Evolutionary conservation across 2,888 invertebrate genomes (phyloP).

Genomic region (Odontocolon sp.): DNA sequence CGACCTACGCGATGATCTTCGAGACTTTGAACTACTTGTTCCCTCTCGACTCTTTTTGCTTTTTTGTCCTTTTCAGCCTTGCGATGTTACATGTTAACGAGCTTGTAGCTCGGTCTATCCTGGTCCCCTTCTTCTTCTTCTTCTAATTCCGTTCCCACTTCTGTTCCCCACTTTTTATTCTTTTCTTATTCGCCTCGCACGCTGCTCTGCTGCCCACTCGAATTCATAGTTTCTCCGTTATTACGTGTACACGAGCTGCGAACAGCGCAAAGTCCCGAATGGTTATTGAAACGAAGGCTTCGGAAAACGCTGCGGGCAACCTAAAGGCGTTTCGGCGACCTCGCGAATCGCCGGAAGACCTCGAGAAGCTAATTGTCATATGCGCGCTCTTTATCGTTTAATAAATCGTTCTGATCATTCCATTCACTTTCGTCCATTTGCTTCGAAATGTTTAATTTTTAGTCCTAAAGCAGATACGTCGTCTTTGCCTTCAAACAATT

Average conservation of each 20-base stretch:
- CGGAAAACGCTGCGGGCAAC: constrained; percentile 7
- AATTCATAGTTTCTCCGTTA: constrained; percentile 37
- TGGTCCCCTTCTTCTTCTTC: not conserved
- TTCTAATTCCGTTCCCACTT: not conserved
- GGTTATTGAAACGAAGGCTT: constrained; percentile 19
- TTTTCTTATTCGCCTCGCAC: constrained; percentile 5
- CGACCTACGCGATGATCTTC: constrained; percentile 50
- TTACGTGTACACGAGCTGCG: constrained; percentile 10
- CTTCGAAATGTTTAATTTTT: too few species aligned
- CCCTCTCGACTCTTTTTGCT: not conserved
- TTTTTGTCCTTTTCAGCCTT: not conserved
- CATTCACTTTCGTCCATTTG: constrained; percentile 7
- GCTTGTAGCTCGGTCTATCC: not conserved
- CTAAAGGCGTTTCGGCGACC: constrained; percentile 4
- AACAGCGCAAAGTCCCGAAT: not conserved
- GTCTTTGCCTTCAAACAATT: too few species aligned
- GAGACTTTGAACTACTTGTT: constrained; percentile 42
- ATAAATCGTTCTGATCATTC: constrained; percentile 1
- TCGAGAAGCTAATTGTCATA: constrained; percentile 16
- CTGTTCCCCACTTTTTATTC: not conserved
- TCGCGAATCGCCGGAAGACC: not conserved
- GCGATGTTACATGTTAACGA: constrained; percentile 21
- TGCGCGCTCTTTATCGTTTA: not conserved
- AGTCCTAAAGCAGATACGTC: too few species aligned
- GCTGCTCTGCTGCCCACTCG: constrained; percentile 27